A percentile compares a stretch with the other conserved stretches of the same genome.
Conservation (phyloP, 2,888 invertebrate genomes). For the Timema podura region DNA sequence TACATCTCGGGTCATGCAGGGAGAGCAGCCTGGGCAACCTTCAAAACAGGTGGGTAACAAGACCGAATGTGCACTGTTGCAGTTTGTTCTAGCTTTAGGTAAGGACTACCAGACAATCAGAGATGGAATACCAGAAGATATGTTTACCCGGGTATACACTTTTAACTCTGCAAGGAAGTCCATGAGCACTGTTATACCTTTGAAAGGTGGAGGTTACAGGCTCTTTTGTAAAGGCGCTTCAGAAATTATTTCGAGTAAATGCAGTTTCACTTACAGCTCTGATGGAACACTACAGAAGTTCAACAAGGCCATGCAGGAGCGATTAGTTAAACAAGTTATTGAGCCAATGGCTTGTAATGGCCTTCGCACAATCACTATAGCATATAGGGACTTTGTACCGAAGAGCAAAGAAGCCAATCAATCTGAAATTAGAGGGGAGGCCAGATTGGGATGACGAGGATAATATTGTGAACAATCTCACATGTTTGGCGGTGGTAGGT, state of each 20-base stretch:
- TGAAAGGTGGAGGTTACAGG: constrained; percentile 48
- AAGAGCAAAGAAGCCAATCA: no score
- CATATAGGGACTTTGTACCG: constrained; percentile 52
- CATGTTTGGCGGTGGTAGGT: constrained; percentile 54
- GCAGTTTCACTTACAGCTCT: constrained; percentile 40
- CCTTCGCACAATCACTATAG: constrained; percentile 53
- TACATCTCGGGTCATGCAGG: constrained; percentile 46
- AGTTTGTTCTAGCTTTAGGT: constrained; percentile 55
- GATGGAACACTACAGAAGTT: constrained; percentile 35
- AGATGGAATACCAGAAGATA: constrained; percentile 52
- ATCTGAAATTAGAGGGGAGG: constrained; percentile 33
- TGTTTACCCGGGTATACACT: constrained; percentile 52
- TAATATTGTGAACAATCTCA: constrained; percentile 47
- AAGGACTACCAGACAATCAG: constrained; percentile 54
- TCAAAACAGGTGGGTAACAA: constrained; percentile 62
- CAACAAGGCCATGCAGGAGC: constrained; percentile 33
- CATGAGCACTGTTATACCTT: constrained; percentile 58
- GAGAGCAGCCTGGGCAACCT: constrained; percentile 46
- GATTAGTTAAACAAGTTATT: constrained; percentile 36
- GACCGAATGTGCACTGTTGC: constrained; percentile 62
- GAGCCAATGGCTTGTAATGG: constrained; percentile 44
- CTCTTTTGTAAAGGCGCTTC: constrained; percentile 61
- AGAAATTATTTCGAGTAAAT: constrained; percentile 57
- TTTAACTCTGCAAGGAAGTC: constrained; percentile 64
- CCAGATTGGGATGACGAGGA: constrained; percentile 57